phyloP scores from a whole-genome alignment of 2,888 invertebrate species.

The Cryptocheilus praepositus region DNA sequence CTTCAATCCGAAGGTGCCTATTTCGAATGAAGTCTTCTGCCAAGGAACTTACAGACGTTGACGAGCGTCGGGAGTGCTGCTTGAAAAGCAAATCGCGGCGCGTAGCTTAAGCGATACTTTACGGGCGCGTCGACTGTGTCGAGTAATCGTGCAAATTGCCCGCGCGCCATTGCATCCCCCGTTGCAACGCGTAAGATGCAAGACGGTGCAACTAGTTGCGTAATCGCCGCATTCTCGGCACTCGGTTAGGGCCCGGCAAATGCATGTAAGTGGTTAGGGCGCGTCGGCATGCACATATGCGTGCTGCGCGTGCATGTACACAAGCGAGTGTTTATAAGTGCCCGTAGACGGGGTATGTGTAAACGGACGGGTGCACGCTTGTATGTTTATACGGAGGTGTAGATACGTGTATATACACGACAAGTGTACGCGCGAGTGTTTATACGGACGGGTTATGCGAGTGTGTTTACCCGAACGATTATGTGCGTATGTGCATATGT shows the following conservation, averaged over 20 bases:
- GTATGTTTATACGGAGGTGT: too few species aligned
- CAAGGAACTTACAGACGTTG: not conserved
- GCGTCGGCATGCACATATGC: conserved; percentile 20
- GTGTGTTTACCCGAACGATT: not conserved
- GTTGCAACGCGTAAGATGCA: conserved; percentile 28
- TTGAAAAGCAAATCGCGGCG: not conserved
- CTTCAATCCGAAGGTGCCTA: too few species aligned
- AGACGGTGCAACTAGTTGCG: conserved; percentile 61
- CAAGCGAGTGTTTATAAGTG: too few species aligned
- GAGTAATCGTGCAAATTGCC: conserved; percentile 24
- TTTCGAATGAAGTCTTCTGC: not conserved
- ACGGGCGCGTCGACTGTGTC: not conserved
- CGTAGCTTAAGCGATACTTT: not conserved
- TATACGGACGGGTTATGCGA: too few species aligned
- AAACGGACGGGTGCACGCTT: not conserved
- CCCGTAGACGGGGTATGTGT: not conserved
- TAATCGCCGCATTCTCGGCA: conserved; percentile 63
- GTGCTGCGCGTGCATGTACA: conserved; percentile 4
- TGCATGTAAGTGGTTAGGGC: conserved; percentile 40
- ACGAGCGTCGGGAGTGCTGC: not conserved
- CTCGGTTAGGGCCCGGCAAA: conserved; percentile 46
- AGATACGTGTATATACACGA: too few species aligned
- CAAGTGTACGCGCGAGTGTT: too few species aligned
- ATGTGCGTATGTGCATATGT: too few species aligned
- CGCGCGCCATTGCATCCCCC: conserved; percentile 17